Percentiles rank a stretch among this genome's conserved stretches.
Conservation (phyloP, 2,113 vertebrate species). For the Heptranchias perlo region DNA sequence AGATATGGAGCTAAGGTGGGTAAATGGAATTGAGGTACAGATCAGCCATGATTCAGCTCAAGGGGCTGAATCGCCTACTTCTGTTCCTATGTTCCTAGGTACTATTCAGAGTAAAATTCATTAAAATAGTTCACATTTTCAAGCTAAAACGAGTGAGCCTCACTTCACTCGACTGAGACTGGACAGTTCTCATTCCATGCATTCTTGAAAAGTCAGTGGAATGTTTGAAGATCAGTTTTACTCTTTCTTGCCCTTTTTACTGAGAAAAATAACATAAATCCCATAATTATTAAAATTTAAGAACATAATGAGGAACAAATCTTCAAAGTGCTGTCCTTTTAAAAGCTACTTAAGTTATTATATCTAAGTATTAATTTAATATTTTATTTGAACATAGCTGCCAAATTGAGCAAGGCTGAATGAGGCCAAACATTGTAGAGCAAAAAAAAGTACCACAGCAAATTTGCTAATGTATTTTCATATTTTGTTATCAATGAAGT, state of each 20-base stretch:
- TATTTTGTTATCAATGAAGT: neutral
- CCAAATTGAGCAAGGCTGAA: neutral
- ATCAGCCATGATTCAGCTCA: neutral
- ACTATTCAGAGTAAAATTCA: neutral
- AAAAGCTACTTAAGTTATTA: neutral
- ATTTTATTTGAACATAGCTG: conserved; percentile 4
- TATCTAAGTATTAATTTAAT: neutral
- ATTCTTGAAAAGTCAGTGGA: neutral
- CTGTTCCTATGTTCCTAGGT: neutral
- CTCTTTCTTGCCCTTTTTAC: neutral
- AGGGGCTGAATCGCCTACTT: neutral
- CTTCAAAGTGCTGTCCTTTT: neutral
- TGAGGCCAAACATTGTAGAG: neutral
- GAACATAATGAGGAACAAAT: neutral
- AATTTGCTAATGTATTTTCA: conserved; percentile 8
- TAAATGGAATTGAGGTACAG: neutral
- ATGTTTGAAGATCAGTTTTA: neutral
- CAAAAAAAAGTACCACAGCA: neutral
- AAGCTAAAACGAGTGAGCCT: neutral
- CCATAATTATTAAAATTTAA: neutral
- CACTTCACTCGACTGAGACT: neutral
- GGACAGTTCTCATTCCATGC: neutral
- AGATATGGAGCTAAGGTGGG: neutral
- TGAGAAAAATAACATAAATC: neutral
- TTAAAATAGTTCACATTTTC: neutral